Percentiles rank a stretch among this genome's conserved stretches.
Evolutionary conservation across 1,140 invertebrate genomes (phyloP).

Genomic region (Anadara kagoshimensis): DNA sequence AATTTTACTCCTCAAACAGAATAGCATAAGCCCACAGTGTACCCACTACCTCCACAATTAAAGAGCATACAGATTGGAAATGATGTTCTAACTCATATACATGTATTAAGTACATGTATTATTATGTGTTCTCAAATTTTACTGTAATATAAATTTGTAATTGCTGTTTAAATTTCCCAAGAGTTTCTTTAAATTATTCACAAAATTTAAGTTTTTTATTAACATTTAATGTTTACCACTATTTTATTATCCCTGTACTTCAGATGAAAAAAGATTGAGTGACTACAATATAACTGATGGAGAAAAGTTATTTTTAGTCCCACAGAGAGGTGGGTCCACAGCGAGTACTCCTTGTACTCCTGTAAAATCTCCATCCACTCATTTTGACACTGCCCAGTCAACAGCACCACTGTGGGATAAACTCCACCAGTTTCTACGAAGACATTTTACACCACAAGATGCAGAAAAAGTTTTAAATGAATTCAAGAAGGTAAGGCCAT

Average conservation of each 20-base stretch:
- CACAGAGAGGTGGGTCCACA: conserved; percentile 51
- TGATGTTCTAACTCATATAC: no score
- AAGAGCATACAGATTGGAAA: no score
- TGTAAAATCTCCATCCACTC: background rate
- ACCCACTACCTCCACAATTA: no score
- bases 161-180: no score
- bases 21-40: no score
- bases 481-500: conserved; percentile 67
- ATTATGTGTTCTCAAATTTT: background rate
- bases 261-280: conserved; percentile 64
- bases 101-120: no score
- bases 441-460: conserved; percentile 70
- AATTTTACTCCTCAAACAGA: no score
- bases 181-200: no score
- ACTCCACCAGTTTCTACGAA: conserved; percentile 60
- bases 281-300: conserved; percentile 69
- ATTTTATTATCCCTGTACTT: conserved; percentile 40
- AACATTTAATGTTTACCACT: no score
- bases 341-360: conserved; percentile 28
- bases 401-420: conserved; percentile 62
- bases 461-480: conserved; percentile 68
- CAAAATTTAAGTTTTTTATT: no score
- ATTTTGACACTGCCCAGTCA: background rate
- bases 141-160: no score
- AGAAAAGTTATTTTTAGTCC: conserved; percentile 65